A percentile compares a stretch with the other conserved stretches of the same genome.
Evolutionary conservation across 37 sponge, comb jelly and placozoan genomes (phyloP).

Genomic region (Ianthella basta): DNA sequence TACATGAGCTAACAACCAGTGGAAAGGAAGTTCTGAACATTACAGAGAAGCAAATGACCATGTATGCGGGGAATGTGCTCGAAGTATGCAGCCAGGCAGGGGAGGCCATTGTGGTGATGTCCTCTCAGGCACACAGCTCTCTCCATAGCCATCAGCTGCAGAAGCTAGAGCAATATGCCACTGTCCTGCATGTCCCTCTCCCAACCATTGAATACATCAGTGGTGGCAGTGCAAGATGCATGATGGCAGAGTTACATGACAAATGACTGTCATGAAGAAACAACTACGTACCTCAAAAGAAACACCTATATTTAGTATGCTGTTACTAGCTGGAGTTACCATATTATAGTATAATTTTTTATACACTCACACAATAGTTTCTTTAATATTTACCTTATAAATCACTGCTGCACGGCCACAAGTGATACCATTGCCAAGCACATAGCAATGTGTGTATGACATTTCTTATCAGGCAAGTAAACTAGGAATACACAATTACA

Average conservation of each 20-base stretch:
- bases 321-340: too few relatives aligned
- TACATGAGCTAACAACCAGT: not conserved
- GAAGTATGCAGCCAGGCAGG: slow-evolving; percentile 49
- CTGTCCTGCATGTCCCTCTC: slow-evolving; percentile 48
- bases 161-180: not conserved
- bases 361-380: too few relatives aligned
- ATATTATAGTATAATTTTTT: too few relatives aligned
- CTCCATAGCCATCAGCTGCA: slow-evolving; percentile 27
- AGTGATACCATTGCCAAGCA: too few relatives aligned
- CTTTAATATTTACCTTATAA: too few relatives aligned
- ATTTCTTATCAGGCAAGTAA: too few relatives aligned
- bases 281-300: too few relatives aligned
- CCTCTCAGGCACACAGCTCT: slow-evolving; percentile 49
- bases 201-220: slow-evolving; percentile 66
- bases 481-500: too few relatives aligned
- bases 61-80: slow-evolving; percentile 57
- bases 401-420: too few relatives aligned
- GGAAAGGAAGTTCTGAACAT: slow-evolving; percentile 46
- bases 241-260: slow-evolving; percentile 70
- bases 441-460: too few relatives aligned
- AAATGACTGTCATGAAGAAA: not conserved
- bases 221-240: slow-evolving; percentile 83
- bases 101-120: slow-evolving; percentile 61
- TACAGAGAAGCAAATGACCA: slow-evolving; percentile 29
- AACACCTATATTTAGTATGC: too few relatives aligned